Conservation (phyloP, 2,888 invertebrate species). For the Chymomyza caudatula region DNA sequence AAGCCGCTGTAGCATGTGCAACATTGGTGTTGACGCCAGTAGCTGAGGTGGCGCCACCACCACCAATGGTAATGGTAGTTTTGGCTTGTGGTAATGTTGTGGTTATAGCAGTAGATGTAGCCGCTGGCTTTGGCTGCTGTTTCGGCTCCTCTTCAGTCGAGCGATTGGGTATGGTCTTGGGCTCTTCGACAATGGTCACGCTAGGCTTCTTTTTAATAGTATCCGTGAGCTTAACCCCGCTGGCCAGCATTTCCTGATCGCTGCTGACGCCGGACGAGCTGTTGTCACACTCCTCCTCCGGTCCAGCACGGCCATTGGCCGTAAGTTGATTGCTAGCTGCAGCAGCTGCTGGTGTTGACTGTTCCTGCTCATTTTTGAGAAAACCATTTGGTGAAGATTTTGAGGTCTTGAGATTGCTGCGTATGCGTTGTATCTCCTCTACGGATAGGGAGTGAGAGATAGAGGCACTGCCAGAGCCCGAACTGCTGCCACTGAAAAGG, state of each 20-base stretch:
- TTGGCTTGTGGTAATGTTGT: slow-evolving; percentile 47
- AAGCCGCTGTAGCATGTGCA: slow-evolving; percentile 62
- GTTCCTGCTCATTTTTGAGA: slow-evolving; percentile 79
- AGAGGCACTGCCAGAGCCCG: slow-evolving; percentile 83
- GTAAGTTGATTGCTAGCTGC: slow-evolving; percentile 10
- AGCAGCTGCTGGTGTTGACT: slow-evolving; percentile 30
- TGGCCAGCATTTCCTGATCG: slow-evolving; percentile 84
- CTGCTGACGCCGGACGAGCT: slow-evolving; percentile 93
- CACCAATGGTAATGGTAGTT: slow-evolving; percentile 63
- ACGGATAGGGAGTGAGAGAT: slow-evolving; percentile 92
- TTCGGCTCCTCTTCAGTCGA: slow-evolving; percentile 32
- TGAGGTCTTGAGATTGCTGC: slow-evolving; percentile 90
- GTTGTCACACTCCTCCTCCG: slow-evolving; percentile 88
- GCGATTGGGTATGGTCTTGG: slow-evolving; percentile 66
- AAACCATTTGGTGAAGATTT: slow-evolving; percentile 93
- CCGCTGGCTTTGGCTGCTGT: slow-evolving; percentile 27
- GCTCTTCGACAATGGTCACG: slow-evolving; percentile 73
- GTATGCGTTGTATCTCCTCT: slow-evolving; percentile 92
- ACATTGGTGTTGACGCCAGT: slow-evolving; percentile 36
- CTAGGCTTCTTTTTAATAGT: slow-evolving; percentile 77
- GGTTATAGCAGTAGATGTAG: slow-evolving; percentile 30
- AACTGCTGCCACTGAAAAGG: slow-evolving; percentile 81
- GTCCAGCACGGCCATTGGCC: slow-evolving; percentile 22
- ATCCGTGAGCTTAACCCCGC: slow-evolving; percentile 79
- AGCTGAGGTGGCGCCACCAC: slow-evolving; percentile 29